Conservation (phyloP, 2,888 invertebrate species). For the Aleiodes testaceus region DNA sequence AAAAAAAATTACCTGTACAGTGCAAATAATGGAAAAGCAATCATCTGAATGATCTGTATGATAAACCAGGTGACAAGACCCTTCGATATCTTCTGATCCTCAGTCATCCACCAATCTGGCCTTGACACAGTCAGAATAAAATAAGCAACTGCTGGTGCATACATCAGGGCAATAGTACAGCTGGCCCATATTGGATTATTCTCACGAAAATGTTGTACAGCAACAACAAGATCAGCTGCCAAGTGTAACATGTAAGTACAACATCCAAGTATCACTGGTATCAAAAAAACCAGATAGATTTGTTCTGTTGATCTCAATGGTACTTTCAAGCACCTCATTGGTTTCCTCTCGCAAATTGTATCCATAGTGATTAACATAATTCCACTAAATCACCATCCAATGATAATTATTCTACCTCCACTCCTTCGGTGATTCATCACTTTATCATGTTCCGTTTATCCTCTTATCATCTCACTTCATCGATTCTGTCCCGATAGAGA, state of each 20-base stretch:
- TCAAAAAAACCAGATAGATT: conserved; percentile 74
- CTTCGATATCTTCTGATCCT: conserved; percentile 64
- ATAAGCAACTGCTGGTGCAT: conserved; percentile 68
- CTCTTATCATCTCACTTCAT: conserved; percentile 24
- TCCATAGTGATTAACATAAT: conserved; percentile 58
- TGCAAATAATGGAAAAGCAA: conserved; percentile 67
- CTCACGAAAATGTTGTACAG: conserved; percentile 78
- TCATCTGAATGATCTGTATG: conserved; percentile 63
- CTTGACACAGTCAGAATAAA: conserved; percentile 70
- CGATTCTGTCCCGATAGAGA: neutral
- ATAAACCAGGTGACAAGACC: conserved; percentile 64
- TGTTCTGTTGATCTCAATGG: conserved; percentile 72
- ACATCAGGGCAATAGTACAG: conserved; percentile 66
- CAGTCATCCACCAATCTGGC: conserved; percentile 71
- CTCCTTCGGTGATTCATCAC: neutral
- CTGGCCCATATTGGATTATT: conserved; percentile 75
- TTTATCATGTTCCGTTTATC: conserved; percentile 1
- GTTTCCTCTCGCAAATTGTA: conserved; percentile 57
- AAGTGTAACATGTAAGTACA: conserved; percentile 80
- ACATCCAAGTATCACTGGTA: conserved; percentile 77
- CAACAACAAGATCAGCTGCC: conserved; percentile 80
- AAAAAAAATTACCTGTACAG: conserved; percentile 62
- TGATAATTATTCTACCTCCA: conserved; percentile 2
- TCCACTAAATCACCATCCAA: neutral
- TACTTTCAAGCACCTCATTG: conserved; percentile 60